Evolutionary conservation across 2,888 invertebrate genomes (phyloP), one percentile per base, ranked within the genome.

Genomic region (Xylota sylvarum): DNA sequence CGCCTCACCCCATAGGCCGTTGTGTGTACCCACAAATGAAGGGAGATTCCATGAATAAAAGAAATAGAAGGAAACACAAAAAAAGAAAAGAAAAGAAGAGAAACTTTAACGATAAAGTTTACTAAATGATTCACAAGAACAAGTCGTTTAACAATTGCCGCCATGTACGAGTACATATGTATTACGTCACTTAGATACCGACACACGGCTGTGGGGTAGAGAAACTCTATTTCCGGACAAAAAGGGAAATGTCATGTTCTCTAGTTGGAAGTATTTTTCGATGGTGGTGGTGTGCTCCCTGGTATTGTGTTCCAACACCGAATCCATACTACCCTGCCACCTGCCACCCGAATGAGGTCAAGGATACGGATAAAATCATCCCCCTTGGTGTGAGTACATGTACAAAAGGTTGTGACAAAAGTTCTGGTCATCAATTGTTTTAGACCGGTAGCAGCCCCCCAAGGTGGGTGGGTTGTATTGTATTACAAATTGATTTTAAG

Each of bases 101-200:
- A 5, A 10, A 55, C 14, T 55, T 14, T 0, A 32, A 64, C 56
- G 43, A 14, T 48, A 32, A 32, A 19, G 48, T 69, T 69, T 52
- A 52, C 30, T 27, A 52, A 69, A 40, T 27, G 67, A 55, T 69
- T 69, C 30, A 37, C 52, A 55, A 52, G 60, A 60, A 60, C 48
- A 14, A 27, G 27, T 9, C 10, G 14, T 62, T 50, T 37, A 52
- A 5, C 50, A 27, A 67, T 67, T 30, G 14, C 9, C 35, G 27
- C 37, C 48, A 50, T 37, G n/a, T n/a, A n/a, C n/a, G n/a, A n/a
- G n/a, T n/a, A n/a, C n/a, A n/a, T n/a, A n/a, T n/a, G 72, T 60
- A 17, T 50, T 50, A 60, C 50, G 72, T 27, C 60, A 50, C n/a
- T n/a, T n/a, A n/a, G n/a, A n/a, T n/a, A n/a, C n/a, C n/a, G n/a